Conservation (phyloP, 2,888 invertebrate genomes). For the Cataglyphis albicans region DNA sequence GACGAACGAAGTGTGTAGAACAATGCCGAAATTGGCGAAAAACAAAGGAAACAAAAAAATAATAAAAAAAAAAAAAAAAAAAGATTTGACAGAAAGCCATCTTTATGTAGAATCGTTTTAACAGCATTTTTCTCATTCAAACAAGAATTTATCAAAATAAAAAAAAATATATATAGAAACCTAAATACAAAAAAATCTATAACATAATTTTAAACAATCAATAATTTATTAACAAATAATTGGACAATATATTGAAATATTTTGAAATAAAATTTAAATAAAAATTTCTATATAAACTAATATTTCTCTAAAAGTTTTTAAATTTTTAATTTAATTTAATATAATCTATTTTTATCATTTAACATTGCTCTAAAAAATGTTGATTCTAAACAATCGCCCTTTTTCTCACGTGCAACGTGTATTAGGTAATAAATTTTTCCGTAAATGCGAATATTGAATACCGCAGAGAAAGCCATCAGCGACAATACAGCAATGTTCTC, state of each 20-base stretch:
- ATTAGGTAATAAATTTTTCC: conserved; percentile 33
- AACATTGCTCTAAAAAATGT: background rate
- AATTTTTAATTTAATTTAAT: background rate
- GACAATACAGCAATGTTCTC: conserved; percentile 40
- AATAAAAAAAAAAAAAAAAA: background rate
- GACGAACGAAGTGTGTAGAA: conserved; percentile 22
- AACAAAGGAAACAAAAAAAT: background rate
- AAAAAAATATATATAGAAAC: background rate
- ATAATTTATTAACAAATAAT: background rate
- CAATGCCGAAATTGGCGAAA: conserved; percentile 2
- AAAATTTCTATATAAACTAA: background rate
- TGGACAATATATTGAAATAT: background rate
- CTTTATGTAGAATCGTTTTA: background rate
- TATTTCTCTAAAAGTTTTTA: background rate
- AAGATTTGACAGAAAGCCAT: background rate
- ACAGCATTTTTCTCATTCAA: background rate
- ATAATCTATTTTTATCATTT: background rate
- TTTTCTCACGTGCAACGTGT: background rate
- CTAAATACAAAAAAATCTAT: background rate
- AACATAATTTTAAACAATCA: background rate
- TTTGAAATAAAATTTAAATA: background rate
- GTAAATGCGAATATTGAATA: conserved; percentile 23
- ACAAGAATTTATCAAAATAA: background rate
- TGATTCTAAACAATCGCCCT: background rate
- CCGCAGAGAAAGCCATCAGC: background rate